Conservation (phyloP, 2,888 invertebrate genomes). For the Erpobdella octoculata region DNA sequence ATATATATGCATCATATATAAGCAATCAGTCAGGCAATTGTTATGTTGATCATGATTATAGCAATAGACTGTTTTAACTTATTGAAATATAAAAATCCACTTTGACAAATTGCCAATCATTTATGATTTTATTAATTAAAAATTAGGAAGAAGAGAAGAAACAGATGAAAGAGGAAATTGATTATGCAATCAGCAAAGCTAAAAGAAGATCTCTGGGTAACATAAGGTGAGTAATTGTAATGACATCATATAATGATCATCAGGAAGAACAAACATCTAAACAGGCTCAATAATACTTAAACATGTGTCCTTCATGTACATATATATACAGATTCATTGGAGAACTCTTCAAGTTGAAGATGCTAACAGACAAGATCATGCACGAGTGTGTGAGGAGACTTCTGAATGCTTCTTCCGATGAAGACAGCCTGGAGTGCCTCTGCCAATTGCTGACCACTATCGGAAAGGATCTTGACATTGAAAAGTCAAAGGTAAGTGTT, state of each 20-base stretch:
- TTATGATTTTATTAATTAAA: too few species aligned
- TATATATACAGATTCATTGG: conserved; percentile 66
- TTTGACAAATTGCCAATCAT: too few species aligned
- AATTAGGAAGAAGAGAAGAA: conserved; percentile 35
- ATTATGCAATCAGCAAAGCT: conserved; percentile 24
- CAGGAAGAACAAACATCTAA: background rate
- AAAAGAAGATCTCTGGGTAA: conserved; percentile 37
- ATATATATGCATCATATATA: too few species aligned
- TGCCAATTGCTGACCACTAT: conserved; percentile 84
- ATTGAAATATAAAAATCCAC: too few species aligned
- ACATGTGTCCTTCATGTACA: background rate
- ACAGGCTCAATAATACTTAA: background rate
- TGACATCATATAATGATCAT: background rate
- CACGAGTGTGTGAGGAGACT: conserved; percentile 71
- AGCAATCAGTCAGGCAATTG: too few species aligned
- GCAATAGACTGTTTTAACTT: too few species aligned
- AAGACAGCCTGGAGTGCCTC: conserved; percentile 84
- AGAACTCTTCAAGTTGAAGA: conserved; percentile 81
- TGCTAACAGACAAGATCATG: conserved; percentile 82
- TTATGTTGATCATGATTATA: too few species aligned
- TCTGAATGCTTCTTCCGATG: conserved; percentile 65
- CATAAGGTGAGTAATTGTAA: too few species aligned
- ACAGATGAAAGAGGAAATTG: conserved; percentile 27
- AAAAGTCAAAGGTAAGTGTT: conserved; percentile 19
- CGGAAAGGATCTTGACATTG: conserved; percentile 69